Conservation (phyloP, 2,888 invertebrate species). For the Drosophila buzzatii region DNA sequence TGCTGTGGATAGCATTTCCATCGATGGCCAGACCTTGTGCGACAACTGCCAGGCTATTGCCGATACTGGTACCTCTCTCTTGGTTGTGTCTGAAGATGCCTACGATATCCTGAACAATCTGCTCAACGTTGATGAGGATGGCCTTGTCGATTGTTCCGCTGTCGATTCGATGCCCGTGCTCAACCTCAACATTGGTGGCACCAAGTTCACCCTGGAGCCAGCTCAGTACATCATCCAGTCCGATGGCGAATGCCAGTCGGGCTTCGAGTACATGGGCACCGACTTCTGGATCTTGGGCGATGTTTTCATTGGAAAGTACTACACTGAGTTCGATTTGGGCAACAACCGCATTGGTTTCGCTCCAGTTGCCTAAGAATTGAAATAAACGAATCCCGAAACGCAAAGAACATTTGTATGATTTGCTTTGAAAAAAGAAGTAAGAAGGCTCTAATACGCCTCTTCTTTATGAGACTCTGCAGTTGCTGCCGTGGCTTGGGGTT, state of each 20-base stretch:
- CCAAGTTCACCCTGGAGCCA: constrained; percentile 90
- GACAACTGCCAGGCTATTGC: constrained; percentile 89
- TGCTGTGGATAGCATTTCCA: constrained; percentile 89
- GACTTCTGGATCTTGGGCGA: constrained; percentile 97
- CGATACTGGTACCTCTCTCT: constrained; percentile 97
- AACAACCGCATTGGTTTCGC: constrained; percentile 96
- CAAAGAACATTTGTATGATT: not conserved
- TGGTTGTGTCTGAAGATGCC: constrained; percentile 87
- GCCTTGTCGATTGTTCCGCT: constrained; percentile 90
- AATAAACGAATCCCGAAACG: constrained; percentile 33
- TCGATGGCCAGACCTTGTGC: constrained; percentile 87
- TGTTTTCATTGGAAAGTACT: constrained; percentile 97
- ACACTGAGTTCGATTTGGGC: constrained; percentile 96
- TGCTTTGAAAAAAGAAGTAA: not conserved
- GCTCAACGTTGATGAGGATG: constrained; percentile 39
- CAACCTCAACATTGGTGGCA: constrained; percentile 90
- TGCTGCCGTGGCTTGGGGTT: too few species aligned
- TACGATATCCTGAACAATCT: constrained; percentile 36
- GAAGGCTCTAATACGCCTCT: too few species aligned
- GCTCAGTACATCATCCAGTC: constrained; percentile 90
- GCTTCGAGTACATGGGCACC: constrained; percentile 94
- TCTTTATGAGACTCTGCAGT: too few species aligned
- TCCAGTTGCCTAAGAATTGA: constrained; percentile 82
- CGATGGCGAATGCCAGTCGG: constrained; percentile 93
- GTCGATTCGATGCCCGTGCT: constrained; percentile 92